These are phyloP conservation scores for Hoplostethus mediterraneus DNA, from an alignment of 2,797 vertebrate genomes.

Conservation along the genomic window DNA sequence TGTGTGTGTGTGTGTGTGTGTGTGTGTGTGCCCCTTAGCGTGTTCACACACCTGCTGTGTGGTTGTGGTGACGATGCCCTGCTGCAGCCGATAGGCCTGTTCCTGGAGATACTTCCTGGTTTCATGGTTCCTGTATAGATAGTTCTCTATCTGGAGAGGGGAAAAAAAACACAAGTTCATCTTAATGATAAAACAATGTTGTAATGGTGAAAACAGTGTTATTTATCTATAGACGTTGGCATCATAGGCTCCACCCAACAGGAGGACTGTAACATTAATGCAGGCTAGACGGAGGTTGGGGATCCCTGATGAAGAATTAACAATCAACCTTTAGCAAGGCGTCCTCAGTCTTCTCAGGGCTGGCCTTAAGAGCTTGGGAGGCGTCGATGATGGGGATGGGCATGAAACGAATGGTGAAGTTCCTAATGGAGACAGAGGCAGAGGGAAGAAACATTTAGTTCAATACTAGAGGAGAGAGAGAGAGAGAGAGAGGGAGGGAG, in stretches of 20 bases:
- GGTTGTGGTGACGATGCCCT: constrained; percentile 97
- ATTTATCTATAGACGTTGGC: background rate
- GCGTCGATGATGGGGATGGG: constrained; percentile 98
- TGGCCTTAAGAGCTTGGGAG: constrained; percentile 95
- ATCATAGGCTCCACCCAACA: background rate
- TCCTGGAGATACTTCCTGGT: constrained; percentile 96
- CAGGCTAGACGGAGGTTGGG: background rate
- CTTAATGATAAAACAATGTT: background rate
- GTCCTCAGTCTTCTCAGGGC: constrained; percentile 97
- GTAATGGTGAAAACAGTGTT: background rate
- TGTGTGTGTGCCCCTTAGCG: background rate
- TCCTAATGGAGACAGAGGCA: constrained; percentile 80
- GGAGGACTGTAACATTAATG: background rate
- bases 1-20: background rate
- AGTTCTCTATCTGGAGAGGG: constrained; percentile 92
- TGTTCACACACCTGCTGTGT: constrained; percentile 91
- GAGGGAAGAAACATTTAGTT: background rate
- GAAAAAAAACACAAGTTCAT: background rate
- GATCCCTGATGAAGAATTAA: background rate
- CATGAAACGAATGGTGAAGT: constrained; percentile 97
- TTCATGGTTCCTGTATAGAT: constrained; percentile 96
- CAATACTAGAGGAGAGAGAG: background rate
- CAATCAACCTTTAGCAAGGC: constrained; percentile 92
- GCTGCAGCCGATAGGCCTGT: constrained; percentile 96
- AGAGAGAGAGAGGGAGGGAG: background rate